Conservation (phyloP, 1,140 invertebrate genomes). For the Chrysomallon squamiferum region DNA sequence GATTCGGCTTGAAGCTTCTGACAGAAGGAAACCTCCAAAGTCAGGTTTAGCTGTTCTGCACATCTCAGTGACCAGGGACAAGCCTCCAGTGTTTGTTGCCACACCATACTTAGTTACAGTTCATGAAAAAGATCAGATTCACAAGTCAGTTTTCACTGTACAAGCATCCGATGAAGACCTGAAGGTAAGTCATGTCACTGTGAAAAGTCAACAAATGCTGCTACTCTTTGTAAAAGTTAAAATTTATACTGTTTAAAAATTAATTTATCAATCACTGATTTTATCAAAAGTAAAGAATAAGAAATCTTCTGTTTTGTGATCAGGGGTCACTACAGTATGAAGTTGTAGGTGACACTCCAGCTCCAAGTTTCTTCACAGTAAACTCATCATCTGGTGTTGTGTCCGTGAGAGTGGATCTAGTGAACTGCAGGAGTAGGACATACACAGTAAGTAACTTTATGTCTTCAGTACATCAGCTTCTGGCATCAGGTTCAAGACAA, state of each 20-base stretch:
- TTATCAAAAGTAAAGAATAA: no score
- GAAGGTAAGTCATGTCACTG: not conserved
- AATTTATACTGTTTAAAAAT: no score
- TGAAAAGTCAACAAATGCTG: no score
- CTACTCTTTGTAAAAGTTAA: not conserved
- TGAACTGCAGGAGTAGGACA: slow-evolving; percentile 2
- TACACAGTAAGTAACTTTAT: slow-evolving; percentile 20
- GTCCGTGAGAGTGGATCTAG: slow-evolving; percentile 16
- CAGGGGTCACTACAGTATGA: slow-evolving; percentile 26
- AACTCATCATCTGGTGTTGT: slow-evolving; percentile 27
- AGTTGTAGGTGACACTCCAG: slow-evolving; percentile 28
- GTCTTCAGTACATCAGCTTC: not conserved
- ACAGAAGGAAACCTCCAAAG: slow-evolving; percentile 32
- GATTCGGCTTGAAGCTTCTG: slow-evolving; percentile 12
- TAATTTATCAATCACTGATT: no score
- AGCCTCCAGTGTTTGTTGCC: slow-evolving; percentile 10
- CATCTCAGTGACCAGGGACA: slow-evolving; percentile 18
- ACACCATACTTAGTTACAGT: slow-evolving; percentile 7
- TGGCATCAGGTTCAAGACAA: not conserved
- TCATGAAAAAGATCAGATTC: slow-evolving; percentile 20
- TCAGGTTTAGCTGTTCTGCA: slow-evolving; percentile 5
- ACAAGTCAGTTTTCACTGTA: slow-evolving; percentile 15
- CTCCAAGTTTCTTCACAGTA: slow-evolving; percentile 27
- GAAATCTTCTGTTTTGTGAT: not conserved
- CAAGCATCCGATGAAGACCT: slow-evolving; percentile 7